Percentiles rank a stretch among this genome's conserved stretches.
Conservation (phyloP, 1,140 invertebrate species). For the Pachypsylla venusta region DNA sequence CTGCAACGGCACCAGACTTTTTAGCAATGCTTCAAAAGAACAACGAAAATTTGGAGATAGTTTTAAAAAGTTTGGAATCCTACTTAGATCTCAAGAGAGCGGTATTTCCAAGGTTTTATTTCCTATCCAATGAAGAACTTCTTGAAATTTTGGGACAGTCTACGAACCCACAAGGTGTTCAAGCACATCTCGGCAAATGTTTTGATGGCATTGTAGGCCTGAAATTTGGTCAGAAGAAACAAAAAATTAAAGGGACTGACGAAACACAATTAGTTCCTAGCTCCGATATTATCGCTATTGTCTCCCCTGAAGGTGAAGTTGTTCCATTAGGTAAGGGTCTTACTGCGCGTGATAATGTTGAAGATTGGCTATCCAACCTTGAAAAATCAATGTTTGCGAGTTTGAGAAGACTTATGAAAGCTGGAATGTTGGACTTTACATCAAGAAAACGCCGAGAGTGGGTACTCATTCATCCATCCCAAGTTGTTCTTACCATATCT, state of each 20-base stretch:
- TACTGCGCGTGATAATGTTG: constrained; percentile 71
- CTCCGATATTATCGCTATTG: constrained; percentile 68
- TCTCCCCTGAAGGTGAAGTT: constrained; percentile 70
- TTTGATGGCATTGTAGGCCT: constrained; percentile 62
- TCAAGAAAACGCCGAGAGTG: constrained; percentile 40
- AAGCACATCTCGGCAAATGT: constrained; percentile 75
- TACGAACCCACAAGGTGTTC: constrained; percentile 55
- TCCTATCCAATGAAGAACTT: constrained; percentile 85
- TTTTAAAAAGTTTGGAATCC: constrained; percentile 64
- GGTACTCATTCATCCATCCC: constrained; percentile 41
- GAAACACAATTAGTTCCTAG: constrained; percentile 26
- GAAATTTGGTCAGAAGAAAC: constrained; percentile 22
- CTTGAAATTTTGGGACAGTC: constrained; percentile 80
- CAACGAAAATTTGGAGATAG: constrained; percentile 60
- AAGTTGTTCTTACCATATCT: constrained; percentile 31
- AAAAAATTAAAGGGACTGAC: constrained; percentile 9
- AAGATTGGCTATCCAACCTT: constrained; percentile 76
- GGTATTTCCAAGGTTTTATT: constrained; percentile 84
- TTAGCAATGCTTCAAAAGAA: constrained; percentile 55
- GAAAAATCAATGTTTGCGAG: constrained; percentile 70
- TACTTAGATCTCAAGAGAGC: constrained; percentile 78
- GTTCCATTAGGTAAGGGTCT: constrained; percentile 60
- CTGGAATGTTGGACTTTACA: constrained; percentile 46
- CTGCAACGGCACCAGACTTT: constrained; percentile 44
- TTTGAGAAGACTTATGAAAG: constrained; percentile 55